A percentile compares a stretch with the other conserved stretches of the same genome.
phyloP scores from a whole-genome alignment of 2,113 vertebrate genomes.

The Eulemur rufifrons region DNA sequence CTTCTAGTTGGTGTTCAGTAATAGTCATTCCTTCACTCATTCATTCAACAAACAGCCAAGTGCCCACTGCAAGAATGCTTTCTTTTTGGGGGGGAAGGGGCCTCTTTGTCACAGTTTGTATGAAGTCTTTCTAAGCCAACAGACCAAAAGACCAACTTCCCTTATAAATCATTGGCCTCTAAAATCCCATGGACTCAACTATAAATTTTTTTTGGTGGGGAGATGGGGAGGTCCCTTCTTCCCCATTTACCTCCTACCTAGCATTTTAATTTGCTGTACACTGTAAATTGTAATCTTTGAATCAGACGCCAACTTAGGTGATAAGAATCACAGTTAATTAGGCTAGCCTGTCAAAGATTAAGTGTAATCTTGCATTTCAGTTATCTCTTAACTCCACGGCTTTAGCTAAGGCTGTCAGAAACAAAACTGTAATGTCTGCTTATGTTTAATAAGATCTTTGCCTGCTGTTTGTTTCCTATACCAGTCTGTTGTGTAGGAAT shows the following conservation, averaged over 20 bases:
- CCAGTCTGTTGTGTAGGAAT: constrained; percentile 17
- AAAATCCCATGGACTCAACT: neutral
- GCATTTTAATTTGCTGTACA: constrained; percentile 45
- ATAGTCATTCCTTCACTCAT: neutral
- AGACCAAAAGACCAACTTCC: constrained; percentile 3
- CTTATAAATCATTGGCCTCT: constrained; percentile 7
- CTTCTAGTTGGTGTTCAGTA: neutral
- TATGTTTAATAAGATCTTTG: neutral
- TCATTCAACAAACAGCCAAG: neutral
- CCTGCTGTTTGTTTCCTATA: constrained; percentile 20
- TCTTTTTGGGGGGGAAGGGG: neutral
- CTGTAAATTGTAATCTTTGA: constrained; percentile 45
- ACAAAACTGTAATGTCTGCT: neutral
- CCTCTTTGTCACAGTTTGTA: neutral
- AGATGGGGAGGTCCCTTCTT: neutral
- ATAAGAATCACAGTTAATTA: constrained; percentile 62
- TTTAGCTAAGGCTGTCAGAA: neutral
- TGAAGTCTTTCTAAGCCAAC: constrained; percentile 17
- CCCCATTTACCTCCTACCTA: neutral
- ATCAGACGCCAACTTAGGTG: constrained; percentile 50
- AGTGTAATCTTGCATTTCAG: neutral
- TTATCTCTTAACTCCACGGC: neutral
- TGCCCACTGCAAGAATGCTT: neutral
- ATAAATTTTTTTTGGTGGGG: neutral
- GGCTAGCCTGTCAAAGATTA: constrained; percentile 15